A percentile compares a stretch with the other conserved stretches of the same genome.
Evolutionary conservation across 2,113 vertebrate species (phyloP).

Genomic region (Clinocottus analis): DNA sequence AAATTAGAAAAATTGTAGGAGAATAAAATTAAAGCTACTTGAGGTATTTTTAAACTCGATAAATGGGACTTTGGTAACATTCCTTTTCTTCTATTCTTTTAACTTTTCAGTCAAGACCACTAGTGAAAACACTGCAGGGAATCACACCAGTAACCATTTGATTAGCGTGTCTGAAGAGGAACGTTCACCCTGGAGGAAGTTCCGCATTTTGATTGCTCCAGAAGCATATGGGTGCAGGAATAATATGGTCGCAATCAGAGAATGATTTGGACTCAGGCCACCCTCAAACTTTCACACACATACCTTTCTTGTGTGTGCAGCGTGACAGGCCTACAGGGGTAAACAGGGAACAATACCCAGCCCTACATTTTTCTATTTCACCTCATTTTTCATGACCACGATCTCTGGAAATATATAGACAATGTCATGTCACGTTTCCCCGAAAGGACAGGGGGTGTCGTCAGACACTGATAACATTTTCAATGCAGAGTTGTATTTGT

Average conservation of each 20-base stretch:
- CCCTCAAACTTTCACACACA: background rate
- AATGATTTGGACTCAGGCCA: conserved; percentile 11
- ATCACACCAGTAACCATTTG: conserved; percentile 41
- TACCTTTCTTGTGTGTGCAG: background rate
- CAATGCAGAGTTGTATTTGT: too few relatives aligned
- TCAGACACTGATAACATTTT: too few relatives aligned
- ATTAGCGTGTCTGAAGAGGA: conserved; percentile 34
- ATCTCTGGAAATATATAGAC: too few relatives aligned
- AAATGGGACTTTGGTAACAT: background rate
- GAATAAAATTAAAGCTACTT: background rate
- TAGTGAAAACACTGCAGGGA: conserved; percentile 15
- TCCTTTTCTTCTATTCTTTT: background rate
- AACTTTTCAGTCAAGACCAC: conserved; percentile 19
- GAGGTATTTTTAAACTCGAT: background rate
- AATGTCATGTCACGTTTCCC: too few relatives aligned
- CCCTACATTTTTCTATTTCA: background rate
- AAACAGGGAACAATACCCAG: background rate
- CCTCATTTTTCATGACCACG: too few relatives aligned
- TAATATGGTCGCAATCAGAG: conserved; percentile 61
- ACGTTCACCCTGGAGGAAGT: conserved; percentile 1
- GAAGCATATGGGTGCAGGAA: background rate
- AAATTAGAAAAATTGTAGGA: conserved; percentile 1
- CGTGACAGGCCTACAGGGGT: background rate
- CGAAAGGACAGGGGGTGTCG: too few relatives aligned
- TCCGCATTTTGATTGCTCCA: conserved; percentile 44